Evolutionary conservation across 2,888 invertebrate species (phyloP).

Genomic region (Ormyrus pomaceus): DNA sequence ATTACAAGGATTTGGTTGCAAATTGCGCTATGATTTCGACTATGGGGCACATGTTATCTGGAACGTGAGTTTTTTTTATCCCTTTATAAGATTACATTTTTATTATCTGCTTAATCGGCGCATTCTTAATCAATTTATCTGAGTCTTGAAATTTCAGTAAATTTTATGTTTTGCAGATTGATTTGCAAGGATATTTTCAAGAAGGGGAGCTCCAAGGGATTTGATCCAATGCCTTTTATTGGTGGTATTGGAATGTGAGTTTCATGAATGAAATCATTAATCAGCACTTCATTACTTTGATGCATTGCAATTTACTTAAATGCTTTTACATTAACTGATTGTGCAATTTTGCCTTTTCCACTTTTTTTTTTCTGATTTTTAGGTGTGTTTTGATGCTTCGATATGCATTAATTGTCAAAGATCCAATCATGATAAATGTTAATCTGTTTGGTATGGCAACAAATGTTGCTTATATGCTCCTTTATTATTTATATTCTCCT

Average conservation of each 20-base stretch:
- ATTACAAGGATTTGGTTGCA: constrained; percentile 83
- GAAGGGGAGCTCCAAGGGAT: constrained; percentile 81
- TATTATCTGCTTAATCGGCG: background rate
- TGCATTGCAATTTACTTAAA: background rate
- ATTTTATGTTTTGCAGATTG: constrained; percentile 72
- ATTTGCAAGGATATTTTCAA: constrained; percentile 86
- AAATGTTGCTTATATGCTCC: constrained; percentile 81
- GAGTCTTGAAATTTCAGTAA: constrained; percentile 4
- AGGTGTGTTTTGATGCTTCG: constrained; percentile 87
- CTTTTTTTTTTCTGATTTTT: constrained; percentile 46
- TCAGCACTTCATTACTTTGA: background rate
- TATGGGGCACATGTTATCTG: constrained; percentile 89
- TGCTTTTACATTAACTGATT: constrained; percentile 1
- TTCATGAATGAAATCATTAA: background rate
- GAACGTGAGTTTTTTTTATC: constrained; percentile 76
- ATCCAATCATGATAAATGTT: constrained; percentile 86
- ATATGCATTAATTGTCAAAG: constrained; percentile 85
- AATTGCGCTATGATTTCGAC: constrained; percentile 85
- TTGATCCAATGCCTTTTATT: constrained; percentile 84
- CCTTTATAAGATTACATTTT: background rate
- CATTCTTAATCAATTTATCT: background rate
- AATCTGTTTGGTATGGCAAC: constrained; percentile 85
- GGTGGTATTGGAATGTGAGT: constrained; percentile 88
- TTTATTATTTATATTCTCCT: constrained; percentile 83
- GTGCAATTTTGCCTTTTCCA: background rate